Evolutionary conservation across 2,888 invertebrate species (phyloP), one percentile per base, ranked within the genome.

Genomic region (Catocala nupta): DNA sequence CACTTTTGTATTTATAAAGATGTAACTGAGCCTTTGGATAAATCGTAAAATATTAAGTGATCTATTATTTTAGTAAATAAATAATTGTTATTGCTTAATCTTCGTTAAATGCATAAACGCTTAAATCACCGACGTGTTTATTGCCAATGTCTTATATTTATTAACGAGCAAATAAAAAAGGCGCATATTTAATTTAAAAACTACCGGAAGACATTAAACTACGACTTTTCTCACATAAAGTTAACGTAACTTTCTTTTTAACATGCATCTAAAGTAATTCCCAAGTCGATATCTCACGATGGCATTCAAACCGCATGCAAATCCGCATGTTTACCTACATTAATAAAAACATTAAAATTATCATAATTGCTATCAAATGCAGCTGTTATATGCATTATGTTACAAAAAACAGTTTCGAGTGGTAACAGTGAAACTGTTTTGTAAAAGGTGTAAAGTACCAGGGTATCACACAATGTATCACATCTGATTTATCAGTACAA

Each of bases 341-440:
- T 80, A 80, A 80, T 78, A 78, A 76, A 73, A 71, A 74, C 75
- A 80, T 84, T 76, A 81, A 78, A 57, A 73, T 75, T 77, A 81
- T 78, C 76, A 78, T 73, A 74, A 75, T 58, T 68, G 55, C 69
- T 64, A 76, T 79, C 71, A 73, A 63, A 63, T 68, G 66, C 54
- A 69, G 72, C 55, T 68, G 68, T 65, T 59, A 52, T 70, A 66
- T 61, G 62, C 59, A 68, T 65, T 56, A 59, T 51, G 55, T 62
- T 70, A 52, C 33, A 59, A 59, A 58, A 57, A 70, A 57, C 66
- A 63, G 62, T 65, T 47, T 54, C 64, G 36, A 49, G 55, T 13
- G 36, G 7, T 13, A 50, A 52, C 56, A 73, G 74, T 71, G 67
- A 71, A 77, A 77, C 51, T 56, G 55, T 57, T 59, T 43, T 50